Conservation (phyloP, 2,888 invertebrate genomes). For the Eledona agricola region DNA sequence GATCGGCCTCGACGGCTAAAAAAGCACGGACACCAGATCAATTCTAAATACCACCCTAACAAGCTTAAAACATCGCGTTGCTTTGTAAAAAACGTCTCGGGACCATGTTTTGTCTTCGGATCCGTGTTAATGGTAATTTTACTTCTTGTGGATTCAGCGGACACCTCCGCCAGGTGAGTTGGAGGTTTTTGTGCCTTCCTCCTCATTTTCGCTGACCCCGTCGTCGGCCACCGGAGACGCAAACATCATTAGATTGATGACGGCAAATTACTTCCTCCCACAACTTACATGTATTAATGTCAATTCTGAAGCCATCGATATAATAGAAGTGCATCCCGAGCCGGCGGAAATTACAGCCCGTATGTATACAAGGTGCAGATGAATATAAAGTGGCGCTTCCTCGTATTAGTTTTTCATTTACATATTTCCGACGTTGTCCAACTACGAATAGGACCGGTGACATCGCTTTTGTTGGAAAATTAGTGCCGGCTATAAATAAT, state of each 20-base stretch:
- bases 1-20: slow-evolving; percentile 54
- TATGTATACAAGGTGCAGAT: slow-evolving; percentile 9
- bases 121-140: slow-evolving; percentile 49
- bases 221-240: slow-evolving; percentile 25
- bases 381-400: slow-evolving; percentile 26
- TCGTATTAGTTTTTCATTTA: slow-evolving; percentile 18
- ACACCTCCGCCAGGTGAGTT: slow-evolving; percentile 2
- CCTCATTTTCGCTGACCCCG: too few species aligned
- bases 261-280: slow-evolving; percentile 28
- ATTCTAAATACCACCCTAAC: slow-evolving; percentile 59
- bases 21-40: slow-evolving; percentile 57
- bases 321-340: slow-evolving; percentile 11
- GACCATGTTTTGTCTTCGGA: slow-evolving; percentile 42
- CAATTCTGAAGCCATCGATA: slow-evolving; percentile 20
- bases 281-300: slow-evolving; percentile 24
- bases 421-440: slow-evolving; percentile 7
- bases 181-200: neutral
- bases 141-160: slow-evolving; percentile 42
- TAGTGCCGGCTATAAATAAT: slow-evolving; percentile 33
- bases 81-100: slow-evolving; percentile 34
- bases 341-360: slow-evolving; percentile 20
- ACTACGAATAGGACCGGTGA: slow-evolving; percentile 13
- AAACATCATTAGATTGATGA: slow-evolving; percentile 29
- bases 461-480: slow-evolving; percentile 20
- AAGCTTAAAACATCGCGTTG: slow-evolving; percentile 52